Evolutionary conservation across 2,888 invertebrate genomes (phyloP).

Genomic region (Schrankia costaestrigalis): DNA sequence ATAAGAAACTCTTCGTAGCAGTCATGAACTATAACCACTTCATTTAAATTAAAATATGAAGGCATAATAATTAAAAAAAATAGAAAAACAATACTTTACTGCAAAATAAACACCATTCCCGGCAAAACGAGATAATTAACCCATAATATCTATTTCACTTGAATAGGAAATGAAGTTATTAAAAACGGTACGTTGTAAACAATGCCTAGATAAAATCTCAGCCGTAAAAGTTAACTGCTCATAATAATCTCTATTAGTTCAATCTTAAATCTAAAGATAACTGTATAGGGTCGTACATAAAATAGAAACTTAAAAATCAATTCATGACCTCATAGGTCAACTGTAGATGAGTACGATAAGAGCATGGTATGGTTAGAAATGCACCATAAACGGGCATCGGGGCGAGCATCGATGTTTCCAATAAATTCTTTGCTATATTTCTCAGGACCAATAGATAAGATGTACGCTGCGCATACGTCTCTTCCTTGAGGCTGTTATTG

Average conservation of each 20-base stretch:
- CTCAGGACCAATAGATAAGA: conserved; percentile 68
- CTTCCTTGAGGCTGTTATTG: conserved; percentile 40
- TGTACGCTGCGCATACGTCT: conserved; percentile 48
- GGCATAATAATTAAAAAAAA: too few relatives aligned
- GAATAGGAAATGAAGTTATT: conserved; percentile 9
- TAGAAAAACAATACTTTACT: too few relatives aligned
- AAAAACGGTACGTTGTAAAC: conserved; percentile 4
- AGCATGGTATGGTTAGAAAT: conserved; percentile 45
- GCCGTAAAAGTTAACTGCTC: conserved; percentile 5
- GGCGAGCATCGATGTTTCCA: conserved; percentile 64
- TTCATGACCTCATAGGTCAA: conserved; percentile 68
- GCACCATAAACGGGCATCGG: conserved; percentile 62
- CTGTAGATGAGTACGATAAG: conserved; percentile 52
- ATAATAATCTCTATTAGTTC: conserved; percentile 21
- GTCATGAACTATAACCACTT: too few relatives aligned
- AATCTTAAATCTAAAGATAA: conserved; percentile 18
- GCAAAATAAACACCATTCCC: too few relatives aligned
- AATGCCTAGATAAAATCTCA: conserved; percentile 5
- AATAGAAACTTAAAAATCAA: conserved; percentile 74
- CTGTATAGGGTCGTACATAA: conserved; percentile 34
- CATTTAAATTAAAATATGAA: too few relatives aligned
- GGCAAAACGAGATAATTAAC: too few relatives aligned
- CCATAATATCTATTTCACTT: too few relatives aligned
- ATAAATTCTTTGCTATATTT: conserved; percentile 69
- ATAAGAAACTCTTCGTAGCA: too few relatives aligned